Evolutionary conservation across 2,113 vertebrate species (phyloP).

Genomic region (Pelmatolapia mariae): DNA sequence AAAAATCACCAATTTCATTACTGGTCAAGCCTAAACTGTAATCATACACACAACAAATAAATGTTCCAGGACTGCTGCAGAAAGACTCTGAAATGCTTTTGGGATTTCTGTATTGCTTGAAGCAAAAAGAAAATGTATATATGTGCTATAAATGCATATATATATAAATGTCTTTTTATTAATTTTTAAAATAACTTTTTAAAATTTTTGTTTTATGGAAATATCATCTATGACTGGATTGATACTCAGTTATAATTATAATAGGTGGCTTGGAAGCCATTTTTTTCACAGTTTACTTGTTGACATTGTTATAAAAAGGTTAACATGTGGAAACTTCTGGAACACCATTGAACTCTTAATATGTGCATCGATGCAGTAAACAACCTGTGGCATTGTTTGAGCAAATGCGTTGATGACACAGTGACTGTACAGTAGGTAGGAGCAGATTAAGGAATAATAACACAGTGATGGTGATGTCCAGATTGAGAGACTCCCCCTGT

Average conservation of each 20-base stretch:
- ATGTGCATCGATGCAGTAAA: background rate
- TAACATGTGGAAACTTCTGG: background rate
- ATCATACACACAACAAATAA: background rate
- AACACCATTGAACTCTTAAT: background rate
- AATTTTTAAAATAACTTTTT: background rate
- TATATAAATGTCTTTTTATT: background rate
- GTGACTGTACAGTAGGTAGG: background rate
- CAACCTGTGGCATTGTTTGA: conserved; percentile 55
- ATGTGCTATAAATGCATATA: background rate
- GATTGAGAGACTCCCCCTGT: conserved; percentile 59
- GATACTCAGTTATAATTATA: background rate
- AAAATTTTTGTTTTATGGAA: background rate
- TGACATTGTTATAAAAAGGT: background rate
- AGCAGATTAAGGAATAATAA: conserved; percentile 22
- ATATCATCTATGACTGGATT: background rate
- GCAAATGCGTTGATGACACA: background rate
- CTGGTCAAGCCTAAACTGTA: conserved; percentile 2
- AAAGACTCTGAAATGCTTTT: background rate
- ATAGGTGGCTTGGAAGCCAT: background rate
- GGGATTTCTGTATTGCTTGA: background rate
- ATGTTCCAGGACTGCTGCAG: background rate
- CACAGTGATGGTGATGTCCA: conserved; percentile 36
- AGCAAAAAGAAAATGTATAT: background rate
- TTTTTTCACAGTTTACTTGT: background rate
- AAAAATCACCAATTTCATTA: conserved; percentile 13